Evolutionary conservation across 2,113 vertebrate genomes (phyloP).

Genomic region (Alectura lathami): DNA sequence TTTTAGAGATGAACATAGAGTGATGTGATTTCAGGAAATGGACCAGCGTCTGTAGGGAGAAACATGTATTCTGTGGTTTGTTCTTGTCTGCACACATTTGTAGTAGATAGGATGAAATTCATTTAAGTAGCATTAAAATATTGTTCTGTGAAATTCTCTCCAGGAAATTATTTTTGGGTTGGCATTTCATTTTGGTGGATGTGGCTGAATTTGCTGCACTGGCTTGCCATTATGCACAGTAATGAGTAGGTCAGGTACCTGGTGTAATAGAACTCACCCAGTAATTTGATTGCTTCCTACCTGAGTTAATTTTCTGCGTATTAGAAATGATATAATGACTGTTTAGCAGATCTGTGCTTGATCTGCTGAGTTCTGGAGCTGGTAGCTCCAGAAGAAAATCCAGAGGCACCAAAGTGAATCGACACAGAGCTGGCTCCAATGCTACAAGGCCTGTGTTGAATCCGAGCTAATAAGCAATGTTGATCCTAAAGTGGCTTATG

Average conservation of each 20-base stretch:
- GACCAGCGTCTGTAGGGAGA: background rate
- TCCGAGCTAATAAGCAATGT: background rate
- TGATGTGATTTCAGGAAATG: background rate
- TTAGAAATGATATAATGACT: background rate
- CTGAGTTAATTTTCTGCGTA: background rate
- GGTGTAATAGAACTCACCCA: background rate
- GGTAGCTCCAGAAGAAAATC: background rate
- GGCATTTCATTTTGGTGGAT: background rate
- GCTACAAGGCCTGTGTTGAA: background rate
- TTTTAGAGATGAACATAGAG: background rate
- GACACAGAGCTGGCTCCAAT: background rate
- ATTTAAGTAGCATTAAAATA: background rate
- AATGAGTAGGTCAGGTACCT: background rate
- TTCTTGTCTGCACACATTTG: background rate
- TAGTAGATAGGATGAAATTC: background rate
- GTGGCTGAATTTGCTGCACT: background rate
- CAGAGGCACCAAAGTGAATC: background rate
- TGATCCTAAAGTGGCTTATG: background rate
- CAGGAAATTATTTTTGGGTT: background rate
- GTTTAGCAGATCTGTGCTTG: background rate
- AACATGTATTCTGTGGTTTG: background rate
- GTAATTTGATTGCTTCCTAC: background rate
- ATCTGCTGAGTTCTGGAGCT: background rate
- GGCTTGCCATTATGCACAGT: background rate
- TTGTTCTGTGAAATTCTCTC: background rate